These are phyloP conservation scores for Petrocephalus sullivani DNA, from an alignment of 2,797 vertebrate genomes.

Conservation along the genomic window DNA sequence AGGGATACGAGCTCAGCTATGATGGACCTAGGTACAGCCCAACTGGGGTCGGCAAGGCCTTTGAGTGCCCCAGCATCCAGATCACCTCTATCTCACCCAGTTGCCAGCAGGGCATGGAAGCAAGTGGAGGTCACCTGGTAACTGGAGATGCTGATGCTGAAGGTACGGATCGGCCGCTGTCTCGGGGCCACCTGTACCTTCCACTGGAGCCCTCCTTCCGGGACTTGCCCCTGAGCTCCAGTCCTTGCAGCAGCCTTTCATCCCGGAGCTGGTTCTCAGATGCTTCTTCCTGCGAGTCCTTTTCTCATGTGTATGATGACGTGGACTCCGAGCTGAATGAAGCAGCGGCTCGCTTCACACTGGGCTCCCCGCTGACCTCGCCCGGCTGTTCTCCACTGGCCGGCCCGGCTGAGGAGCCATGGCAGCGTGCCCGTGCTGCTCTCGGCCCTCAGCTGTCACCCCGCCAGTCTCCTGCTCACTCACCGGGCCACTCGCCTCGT, in stretches of 20 bases:
- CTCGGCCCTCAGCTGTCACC: constrained; percentile 75
- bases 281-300: constrained; percentile 94
- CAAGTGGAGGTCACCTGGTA: constrained; percentile 72
- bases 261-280: constrained; percentile 98
- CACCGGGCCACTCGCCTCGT: constrained; percentile 92
- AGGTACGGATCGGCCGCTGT: constrained; percentile 81
- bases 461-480: constrained; percentile 92
- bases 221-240: constrained; percentile 91
- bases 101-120: constrained; percentile 92
- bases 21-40: constrained; percentile 76
- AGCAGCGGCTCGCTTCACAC: constrained; percentile 87
- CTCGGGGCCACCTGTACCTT: constrained; percentile 93
- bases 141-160: constrained; percentile 82
- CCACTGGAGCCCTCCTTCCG: constrained; percentile 91
- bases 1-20: constrained; percentile 69
- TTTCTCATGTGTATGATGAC: constrained; percentile 94
- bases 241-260: constrained; percentile 95
- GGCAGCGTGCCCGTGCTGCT: constrained; percentile 69
- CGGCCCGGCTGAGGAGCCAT: constrained; percentile 71
- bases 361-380: constrained; percentile 88
- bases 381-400: constrained; percentile 85
- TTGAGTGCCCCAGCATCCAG: constrained; percentile 97
- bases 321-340: constrained; percentile 96
- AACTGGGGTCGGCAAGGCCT: constrained; percentile 80
- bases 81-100: constrained; percentile 99